phyloP scores from a whole-genome alignment of 1,140 invertebrate genomes.

The Latrodectus geometricus region DNA sequence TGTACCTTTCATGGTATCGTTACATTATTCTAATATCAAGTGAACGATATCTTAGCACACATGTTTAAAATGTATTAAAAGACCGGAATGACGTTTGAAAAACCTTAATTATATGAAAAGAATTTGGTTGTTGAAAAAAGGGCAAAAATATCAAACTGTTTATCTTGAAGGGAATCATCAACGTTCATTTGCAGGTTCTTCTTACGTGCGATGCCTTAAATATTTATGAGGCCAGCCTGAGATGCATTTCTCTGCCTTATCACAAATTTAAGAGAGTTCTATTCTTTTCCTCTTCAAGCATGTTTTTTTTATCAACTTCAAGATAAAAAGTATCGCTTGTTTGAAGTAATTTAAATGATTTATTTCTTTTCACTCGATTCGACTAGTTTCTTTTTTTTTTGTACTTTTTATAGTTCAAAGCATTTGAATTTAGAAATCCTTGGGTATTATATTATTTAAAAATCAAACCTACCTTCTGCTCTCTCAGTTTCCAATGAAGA shows the following conservation, averaged over 20 bases:
- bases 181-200: constrained; percentile 32
- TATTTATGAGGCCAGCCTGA: constrained; percentile 19
- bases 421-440: neutral
- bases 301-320: neutral
- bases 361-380: neutral
- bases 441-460: neutral
- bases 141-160: neutral
- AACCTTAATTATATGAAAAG: neutral
- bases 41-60: too few relatives aligned
- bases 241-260: neutral
- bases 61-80: too few relatives aligned
- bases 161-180: constrained; percentile 36
- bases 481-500: neutral
- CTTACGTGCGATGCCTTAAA: constrained; percentile 12
- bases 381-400: neutral
- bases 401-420: neutral
- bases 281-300: neutral
- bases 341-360: neutral
- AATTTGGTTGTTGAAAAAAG: neutral
- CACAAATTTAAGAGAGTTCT: constrained; percentile 1
- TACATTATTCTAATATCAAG: too few relatives aligned
- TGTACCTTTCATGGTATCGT: too few relatives aligned
- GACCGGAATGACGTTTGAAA: too few relatives aligned
- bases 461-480: neutral
- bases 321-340: constrained; percentile 1